Evolutionary conservation across 92 coral and sea anemone species (phyloP).

Genomic region (Virgularia gustaviana): DNA sequence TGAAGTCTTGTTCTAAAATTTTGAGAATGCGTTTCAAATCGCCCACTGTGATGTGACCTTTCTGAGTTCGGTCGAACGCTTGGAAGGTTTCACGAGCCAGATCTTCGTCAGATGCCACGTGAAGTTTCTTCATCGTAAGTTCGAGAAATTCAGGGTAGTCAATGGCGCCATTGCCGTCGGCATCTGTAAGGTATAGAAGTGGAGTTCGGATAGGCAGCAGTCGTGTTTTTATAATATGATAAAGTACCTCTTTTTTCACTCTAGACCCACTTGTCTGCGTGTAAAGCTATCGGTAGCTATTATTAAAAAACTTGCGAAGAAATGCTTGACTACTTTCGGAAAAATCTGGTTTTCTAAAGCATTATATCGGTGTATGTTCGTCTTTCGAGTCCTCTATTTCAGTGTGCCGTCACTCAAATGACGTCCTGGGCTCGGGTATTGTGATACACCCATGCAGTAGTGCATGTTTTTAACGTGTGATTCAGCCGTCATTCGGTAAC

Average conservation of each 20-base stretch:
- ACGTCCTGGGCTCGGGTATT: no score
- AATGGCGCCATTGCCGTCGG: constrained; percentile 95
- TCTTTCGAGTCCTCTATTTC: no score
- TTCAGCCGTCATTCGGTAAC: no score
- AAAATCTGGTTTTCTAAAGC: no score
- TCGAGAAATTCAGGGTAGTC: constrained; percentile 91
- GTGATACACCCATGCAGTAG: no score
- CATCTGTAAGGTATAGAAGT: no score
- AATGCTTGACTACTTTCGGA: no score
- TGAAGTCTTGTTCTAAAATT: constrained; percentile 78
- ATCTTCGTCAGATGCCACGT: constrained; percentile 84
- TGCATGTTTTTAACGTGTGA: no score
- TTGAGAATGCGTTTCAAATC: constrained; percentile 79
- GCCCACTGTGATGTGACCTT: constrained; percentile 66
- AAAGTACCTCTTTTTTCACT: not conserved
- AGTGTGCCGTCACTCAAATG: no score
- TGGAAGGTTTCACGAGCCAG: constrained; percentile 75
- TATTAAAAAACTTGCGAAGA: no score
- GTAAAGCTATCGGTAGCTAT: not conserved
- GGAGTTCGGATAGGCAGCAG: no score
- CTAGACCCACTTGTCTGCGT: not conserved
- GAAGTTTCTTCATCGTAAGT: constrained; percentile 74
- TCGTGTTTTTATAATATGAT: not conserved
- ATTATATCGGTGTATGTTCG: no score
- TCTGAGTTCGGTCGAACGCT: constrained; percentile 84